These are phyloP conservation scores for Xestia xanthographa DNA, from an alignment of 2,888 invertebrate species.

Conservation along the genomic window DNA sequence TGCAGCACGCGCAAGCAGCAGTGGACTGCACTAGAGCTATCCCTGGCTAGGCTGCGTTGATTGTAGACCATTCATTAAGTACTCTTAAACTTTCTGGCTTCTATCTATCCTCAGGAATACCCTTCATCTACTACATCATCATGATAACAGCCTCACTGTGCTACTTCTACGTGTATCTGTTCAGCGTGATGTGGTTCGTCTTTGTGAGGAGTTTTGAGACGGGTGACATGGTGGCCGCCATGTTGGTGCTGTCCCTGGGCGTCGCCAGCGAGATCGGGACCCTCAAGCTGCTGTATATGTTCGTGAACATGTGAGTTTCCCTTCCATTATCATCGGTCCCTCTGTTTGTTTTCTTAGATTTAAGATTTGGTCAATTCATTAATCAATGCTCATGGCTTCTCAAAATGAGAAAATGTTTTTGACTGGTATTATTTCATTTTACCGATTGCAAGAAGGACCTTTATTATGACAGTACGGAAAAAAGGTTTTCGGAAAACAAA, in stretches of 20 bases:
- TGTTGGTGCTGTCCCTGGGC: constrained; percentile 69
- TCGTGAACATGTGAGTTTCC: constrained; percentile 63
- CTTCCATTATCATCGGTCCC: not conserved
- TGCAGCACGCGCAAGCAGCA: not conserved
- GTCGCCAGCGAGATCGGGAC: constrained; percentile 68
- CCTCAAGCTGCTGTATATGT: constrained; percentile 69
- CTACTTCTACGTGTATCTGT: constrained; percentile 70
- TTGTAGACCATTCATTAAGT: not conserved
- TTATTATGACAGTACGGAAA: not conserved
- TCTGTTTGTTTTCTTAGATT: not conserved
- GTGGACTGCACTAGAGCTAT: not conserved
- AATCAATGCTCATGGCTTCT: not conserved
- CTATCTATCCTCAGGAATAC: constrained; percentile 59
- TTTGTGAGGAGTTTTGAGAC: constrained; percentile 28
- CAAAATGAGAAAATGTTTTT: not conserved
- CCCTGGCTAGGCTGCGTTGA: not conserved
- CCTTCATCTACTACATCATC: constrained; percentile 63
- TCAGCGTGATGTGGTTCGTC: constrained; percentile 71
- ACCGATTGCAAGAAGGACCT: not conserved
- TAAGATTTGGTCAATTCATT: not conserved
- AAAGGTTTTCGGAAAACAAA: not conserved
- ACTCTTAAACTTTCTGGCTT: not conserved
- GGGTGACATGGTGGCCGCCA: constrained; percentile 62
- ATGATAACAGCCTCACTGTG: constrained; percentile 12
- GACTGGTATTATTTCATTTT: not conserved